These are phyloP conservation scores for Agrenia bidenticulata DNA, from an alignment of 2,888 invertebrate species.

Conservation along the genomic window DNA sequence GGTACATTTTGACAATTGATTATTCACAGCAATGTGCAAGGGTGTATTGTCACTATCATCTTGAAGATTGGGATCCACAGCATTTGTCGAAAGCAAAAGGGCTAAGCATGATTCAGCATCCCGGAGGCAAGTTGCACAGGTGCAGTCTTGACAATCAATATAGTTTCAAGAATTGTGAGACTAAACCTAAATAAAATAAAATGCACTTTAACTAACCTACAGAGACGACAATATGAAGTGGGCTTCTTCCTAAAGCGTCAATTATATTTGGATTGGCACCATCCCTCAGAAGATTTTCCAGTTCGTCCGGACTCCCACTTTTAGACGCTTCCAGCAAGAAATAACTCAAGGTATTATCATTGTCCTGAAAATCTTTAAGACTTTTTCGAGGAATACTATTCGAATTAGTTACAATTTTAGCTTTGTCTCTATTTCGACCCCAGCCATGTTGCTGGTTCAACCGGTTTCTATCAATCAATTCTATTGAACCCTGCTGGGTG, in stretches of 20 bases:
- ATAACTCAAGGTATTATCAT: slow-evolving; percentile 23
- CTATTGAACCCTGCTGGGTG: slow-evolving; percentile 10
- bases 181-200: too few relatives aligned
- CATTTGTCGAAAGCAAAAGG: slow-evolving; percentile 59
- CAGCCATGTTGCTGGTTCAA: slow-evolving; percentile 4
- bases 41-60: slow-evolving; percentile 85
- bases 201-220: slow-evolving; percentile 22
- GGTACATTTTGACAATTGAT: slow-evolving; percentile 79
- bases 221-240: slow-evolving; percentile 74
- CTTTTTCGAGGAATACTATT: slow-evolving; percentile 28
- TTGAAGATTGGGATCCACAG: slow-evolving; percentile 57
- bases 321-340: slow-evolving; percentile 67
- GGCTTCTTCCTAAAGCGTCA: slow-evolving; percentile 77
- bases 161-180: neutral
- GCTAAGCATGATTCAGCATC: slow-evolving; percentile 41
- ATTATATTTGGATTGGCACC: slow-evolving; percentile 78
- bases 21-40: slow-evolving; percentile 80
- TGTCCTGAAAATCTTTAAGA: slow-evolving; percentile 34
- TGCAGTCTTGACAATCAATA: slow-evolving; percentile 34
- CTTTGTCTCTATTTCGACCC: slow-evolving; percentile 6
- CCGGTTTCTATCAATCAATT: slow-evolving; percentile 14
- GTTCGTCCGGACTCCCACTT: slow-evolving; percentile 78
- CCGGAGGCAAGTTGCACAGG: slow-evolving; percentile 38
- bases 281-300: slow-evolving; percentile 70
- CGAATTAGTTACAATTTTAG: slow-evolving; percentile 1